Base-by-base conservation (phyloP, 2,113 vertebrate genomes). In the Acinonyx jubatus region DNA sequence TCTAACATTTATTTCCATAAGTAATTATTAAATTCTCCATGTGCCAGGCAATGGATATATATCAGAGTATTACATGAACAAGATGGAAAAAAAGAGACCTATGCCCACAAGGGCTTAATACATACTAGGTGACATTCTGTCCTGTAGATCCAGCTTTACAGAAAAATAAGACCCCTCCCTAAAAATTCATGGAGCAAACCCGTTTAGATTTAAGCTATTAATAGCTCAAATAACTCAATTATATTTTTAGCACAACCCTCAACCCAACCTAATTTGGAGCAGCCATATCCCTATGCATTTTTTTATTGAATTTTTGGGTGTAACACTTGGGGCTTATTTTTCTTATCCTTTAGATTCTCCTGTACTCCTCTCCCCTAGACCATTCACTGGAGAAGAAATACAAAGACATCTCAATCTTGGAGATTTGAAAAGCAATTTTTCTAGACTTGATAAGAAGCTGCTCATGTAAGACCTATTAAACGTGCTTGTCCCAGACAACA, bases 381-480 rank as follows among this genome's bases (percentile, higher is more conserved):
- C 23, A 48, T 69, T 94, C 23, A 41, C 69, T 89, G 13, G 45
- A 16, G 63, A 66, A 91, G 31, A 80, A 92, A 94, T 66, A 27
- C 21, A 95, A 96, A 95, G 31, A 63, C 1, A 52, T 68, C 41
- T 95, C 89, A 57, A 1, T 94, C 33, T 55, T 66, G 16, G 25
- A 92, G 65, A 29, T 23, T 83, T 52, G 14, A 18, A 83, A 97
- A 92, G 36, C 50, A 76, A 0, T 23, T 69, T 85, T 94, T 92
- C 50, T 38, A 79, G 36, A 55, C 7, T 18, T 48, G 52, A 82
- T 61, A 48, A 38, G 36, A 95, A 97, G 41, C 48, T 71, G 4
- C 3, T 97, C 23, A 65, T 27, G 96, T 29, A 0, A 0, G 50
- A 97, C 2, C 31, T 65, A 86, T 0, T 0, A 1, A 25, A 50